Percentiles rank a stretch among this genome's conserved stretches.
Conservation (phyloP, 1,140 invertebrate species). For the Halesus radiatus region DNA sequence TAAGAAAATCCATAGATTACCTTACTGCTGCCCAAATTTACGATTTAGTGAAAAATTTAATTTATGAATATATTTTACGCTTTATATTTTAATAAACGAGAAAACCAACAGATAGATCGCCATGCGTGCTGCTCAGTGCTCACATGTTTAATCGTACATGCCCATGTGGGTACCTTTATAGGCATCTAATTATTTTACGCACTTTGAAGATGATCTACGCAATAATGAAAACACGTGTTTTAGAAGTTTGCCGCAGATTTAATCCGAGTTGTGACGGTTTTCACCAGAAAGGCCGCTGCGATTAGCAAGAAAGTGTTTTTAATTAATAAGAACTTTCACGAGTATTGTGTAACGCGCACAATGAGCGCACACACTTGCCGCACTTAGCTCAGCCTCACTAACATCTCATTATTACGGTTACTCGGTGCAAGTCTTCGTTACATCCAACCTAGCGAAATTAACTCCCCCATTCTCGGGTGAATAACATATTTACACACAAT, state of each 20-base stretch:
- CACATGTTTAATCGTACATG: no score
- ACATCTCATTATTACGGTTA: constrained; percentile 22
- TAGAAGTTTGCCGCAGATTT: not conserved
- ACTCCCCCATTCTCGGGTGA: not conserved
- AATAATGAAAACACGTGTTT: not conserved
- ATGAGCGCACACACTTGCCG: not conserved
- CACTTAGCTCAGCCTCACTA: not conserved
- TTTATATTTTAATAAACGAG: no score
- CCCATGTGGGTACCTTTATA: no score
- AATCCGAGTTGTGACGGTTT: not conserved
- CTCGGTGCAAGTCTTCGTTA: constrained; percentile 1
- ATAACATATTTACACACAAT: no score
- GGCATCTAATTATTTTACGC: no score
- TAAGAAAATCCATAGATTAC: no score
- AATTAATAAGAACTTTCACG: constrained; percentile 29
- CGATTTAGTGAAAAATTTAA: no score
- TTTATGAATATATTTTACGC: no score
- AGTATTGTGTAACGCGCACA: constrained; percentile 24
- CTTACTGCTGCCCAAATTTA: no score
- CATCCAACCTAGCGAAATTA: not conserved
- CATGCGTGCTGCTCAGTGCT: no score
- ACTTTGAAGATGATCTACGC: no score
- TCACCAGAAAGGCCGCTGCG: not conserved
- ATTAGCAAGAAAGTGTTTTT: constrained; percentile 32
- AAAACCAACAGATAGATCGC: no score